These are phyloP conservation scores for Mus spretus DNA, from an alignment of 2,797 vertebrate genomes.

Conservation along the genomic window DNA sequence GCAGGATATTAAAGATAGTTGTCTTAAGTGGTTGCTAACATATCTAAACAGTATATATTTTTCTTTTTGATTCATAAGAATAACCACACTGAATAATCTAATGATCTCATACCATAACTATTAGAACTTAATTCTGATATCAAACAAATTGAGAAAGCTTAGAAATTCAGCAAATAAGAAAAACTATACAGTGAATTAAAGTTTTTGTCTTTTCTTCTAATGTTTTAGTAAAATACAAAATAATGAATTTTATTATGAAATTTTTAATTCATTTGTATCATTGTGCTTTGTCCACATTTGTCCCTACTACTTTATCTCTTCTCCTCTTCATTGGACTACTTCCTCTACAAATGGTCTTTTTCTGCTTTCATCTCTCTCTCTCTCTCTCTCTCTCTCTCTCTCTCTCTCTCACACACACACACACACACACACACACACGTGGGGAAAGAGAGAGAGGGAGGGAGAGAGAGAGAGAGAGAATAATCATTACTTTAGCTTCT, in stretches of 20 bases:
- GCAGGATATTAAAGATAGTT: not conserved
- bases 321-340: accelerated
- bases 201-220: no score
- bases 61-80: not conserved
- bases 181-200: not conserved
- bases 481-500: not conserved
- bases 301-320: not conserved
- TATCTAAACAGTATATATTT: not conserved
- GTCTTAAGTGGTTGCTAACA: not conserved
- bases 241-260: not conserved
- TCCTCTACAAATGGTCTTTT: not conserved
- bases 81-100: not conserved
- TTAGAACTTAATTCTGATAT: not conserved
- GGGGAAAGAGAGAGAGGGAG: not conserved
- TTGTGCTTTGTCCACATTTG: not conserved
- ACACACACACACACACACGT: not conserved
- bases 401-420: no score
- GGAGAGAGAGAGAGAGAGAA: not conserved
- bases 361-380: no score
- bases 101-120: not conserved
- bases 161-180: not conserved
- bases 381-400: no score
- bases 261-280: not conserved
- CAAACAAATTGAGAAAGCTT: not conserved
- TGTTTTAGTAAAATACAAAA: not conserved